These are phyloP conservation scores for Micoletzkya japonica DNA, from an alignment of 2,888 invertebrate species.

Conservation along the genomic window DNA sequence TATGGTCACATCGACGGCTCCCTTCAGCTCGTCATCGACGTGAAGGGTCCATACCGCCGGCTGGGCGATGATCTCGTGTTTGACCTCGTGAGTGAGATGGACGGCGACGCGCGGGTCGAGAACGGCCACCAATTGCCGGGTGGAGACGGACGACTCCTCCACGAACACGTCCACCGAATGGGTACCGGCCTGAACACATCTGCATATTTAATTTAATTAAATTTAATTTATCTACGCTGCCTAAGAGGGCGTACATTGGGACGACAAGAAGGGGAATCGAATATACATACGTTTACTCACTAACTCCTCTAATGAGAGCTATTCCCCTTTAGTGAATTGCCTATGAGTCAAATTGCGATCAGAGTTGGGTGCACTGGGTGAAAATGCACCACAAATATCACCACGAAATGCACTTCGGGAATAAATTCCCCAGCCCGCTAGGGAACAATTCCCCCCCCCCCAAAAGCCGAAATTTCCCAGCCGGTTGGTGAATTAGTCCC, in stretches of 20 bases:
- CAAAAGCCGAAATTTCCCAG: too few relatives aligned
- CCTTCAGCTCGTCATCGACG: conserved; percentile 8
- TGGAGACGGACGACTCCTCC: conserved; percentile 8
- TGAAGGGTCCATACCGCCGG: not conserved
- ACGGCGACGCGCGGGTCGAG: conserved; percentile 21
- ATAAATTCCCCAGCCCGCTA: too few relatives aligned
- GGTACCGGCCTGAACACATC: conserved; percentile 19
- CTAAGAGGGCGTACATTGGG: not conserved
- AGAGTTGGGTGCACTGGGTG: too few relatives aligned
- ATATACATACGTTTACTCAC: not conserved
- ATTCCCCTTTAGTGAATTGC: too few relatives aligned
- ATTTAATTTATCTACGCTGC: not conserved
- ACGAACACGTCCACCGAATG: conserved; percentile 24
- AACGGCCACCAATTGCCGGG: conserved; percentile 6
- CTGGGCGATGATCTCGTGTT: conserved; percentile 2
- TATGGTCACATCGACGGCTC: conserved; percentile 12
- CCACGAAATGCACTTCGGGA: too few relatives aligned
- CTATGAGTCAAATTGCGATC: too few relatives aligned
- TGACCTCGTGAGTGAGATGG: not conserved
- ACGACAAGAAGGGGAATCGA: not conserved
- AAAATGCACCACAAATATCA: too few relatives aligned
- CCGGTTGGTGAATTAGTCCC: too few relatives aligned
- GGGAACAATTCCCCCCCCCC: too few relatives aligned
- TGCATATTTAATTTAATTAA: not conserved
- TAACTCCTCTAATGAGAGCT: not conserved